Evolutionary conservation across 2,797 vertebrate genomes (phyloP).

Genomic region (Manis javanica): DNA sequence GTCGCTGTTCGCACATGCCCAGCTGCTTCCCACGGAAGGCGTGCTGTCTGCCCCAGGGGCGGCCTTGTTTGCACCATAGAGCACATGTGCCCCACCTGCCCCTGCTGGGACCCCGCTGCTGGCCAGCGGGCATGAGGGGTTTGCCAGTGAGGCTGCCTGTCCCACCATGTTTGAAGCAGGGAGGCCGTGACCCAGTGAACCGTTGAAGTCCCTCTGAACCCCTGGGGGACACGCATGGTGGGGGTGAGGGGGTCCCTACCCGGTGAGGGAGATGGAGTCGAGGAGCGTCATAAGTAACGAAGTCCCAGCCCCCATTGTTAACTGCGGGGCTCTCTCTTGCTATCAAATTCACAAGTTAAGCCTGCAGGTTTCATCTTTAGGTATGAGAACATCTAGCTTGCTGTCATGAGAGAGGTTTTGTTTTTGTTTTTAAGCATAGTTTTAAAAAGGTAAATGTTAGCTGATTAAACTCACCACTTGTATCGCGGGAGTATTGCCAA

Average conservation of each 20-base stretch:
- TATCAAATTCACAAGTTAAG: not conserved
- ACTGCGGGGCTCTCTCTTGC: not conserved
- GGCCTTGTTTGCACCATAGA: not conserved
- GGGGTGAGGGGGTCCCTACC: not conserved
- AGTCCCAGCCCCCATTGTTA: not conserved
- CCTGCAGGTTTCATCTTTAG: not conserved
- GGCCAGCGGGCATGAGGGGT: not conserved
- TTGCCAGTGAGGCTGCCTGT: not conserved
- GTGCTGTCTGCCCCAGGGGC: not conserved
- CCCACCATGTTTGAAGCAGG: not conserved
- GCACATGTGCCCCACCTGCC: not conserved
- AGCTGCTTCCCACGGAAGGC: not conserved
- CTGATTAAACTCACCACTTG: not conserved
- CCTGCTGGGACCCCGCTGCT: not conserved
- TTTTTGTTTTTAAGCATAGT: not conserved
- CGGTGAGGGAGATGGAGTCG: not conserved
- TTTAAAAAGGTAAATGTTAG: not conserved
- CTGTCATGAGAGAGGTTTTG: not conserved
- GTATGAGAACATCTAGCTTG: not conserved
- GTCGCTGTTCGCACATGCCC: fast-evolving
- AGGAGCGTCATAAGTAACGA: not conserved
- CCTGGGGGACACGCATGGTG: not conserved
- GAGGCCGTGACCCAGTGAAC: not conserved
- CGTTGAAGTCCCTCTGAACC: not conserved
- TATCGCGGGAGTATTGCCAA: no score